A percentile compares a stretch with the other conserved stretches of the same genome.
These are phyloP conservation scores for Elephantulus edwardii DNA, from an alignment of 2,113 vertebrate species.

Conservation along the genomic window DNA sequence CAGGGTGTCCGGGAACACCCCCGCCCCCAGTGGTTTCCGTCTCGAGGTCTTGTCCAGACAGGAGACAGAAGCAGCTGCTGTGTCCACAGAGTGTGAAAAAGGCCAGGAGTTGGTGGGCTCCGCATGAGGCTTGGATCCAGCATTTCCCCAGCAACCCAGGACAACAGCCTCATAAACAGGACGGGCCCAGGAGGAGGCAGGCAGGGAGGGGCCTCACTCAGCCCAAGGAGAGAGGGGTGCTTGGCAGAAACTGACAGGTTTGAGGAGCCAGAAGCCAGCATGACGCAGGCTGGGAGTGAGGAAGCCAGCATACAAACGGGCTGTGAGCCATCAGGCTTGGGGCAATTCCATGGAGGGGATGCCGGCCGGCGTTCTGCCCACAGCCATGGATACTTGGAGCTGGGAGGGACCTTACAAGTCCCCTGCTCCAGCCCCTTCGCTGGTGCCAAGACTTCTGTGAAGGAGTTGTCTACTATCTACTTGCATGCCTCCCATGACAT, in stretches of 20 bases:
- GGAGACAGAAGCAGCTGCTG: slow-evolving; percentile 11
- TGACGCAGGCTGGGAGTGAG: background rate
- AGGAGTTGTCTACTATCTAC: background rate
- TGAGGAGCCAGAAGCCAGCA: slow-evolving; percentile 48
- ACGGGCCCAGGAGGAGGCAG: background rate
- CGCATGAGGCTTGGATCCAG: background rate
- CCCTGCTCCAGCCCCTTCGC: background rate
- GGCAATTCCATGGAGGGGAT: background rate
- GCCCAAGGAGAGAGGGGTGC: background rate
- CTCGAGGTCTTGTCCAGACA: background rate
- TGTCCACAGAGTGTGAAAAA: background rate
- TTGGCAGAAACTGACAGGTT: background rate
- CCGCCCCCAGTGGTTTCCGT: background rate
- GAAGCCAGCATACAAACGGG: background rate
- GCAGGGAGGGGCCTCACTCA: background rate
- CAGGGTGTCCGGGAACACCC: background rate
- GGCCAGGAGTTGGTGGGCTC: background rate
- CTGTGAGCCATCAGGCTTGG: background rate
- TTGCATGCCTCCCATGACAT: background rate
- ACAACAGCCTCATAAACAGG: slow-evolving; percentile 41
- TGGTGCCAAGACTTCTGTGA: background rate
- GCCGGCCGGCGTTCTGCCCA: background rate
- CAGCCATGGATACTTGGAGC: background rate
- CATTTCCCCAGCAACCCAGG: slow-evolving; percentile 10
- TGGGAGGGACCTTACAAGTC: background rate